These are phyloP conservation scores for Dasyornis broadbenti DNA, from an alignment of 2,113 vertebrate genomes.

Conservation along the genomic window DNA sequence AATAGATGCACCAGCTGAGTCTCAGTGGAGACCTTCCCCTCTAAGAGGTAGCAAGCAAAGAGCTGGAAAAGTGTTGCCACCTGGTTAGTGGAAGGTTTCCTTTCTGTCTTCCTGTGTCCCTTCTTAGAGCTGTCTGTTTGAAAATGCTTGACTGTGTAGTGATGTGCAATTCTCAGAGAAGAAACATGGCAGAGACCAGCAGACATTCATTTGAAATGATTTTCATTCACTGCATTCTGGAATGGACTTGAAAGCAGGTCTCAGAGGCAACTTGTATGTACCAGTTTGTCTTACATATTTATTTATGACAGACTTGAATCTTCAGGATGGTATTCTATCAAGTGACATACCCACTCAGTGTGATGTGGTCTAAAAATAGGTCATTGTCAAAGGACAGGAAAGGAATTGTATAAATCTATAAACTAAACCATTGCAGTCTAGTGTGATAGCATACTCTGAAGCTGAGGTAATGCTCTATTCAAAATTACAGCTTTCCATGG, in stretches of 20 bases:
- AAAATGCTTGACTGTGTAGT: background rate
- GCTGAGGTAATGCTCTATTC: background rate
- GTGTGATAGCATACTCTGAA: background rate
- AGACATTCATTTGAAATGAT: slow-evolving; percentile 72
- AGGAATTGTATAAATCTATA: background rate
- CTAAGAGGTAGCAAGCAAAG: background rate
- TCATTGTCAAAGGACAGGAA: slow-evolving; percentile 55
- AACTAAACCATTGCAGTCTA: background rate
- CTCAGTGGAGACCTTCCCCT: background rate
- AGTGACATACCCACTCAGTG: slow-evolving; percentile 62
- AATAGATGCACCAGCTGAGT: background rate
- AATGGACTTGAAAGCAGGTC: slow-evolving; percentile 72
- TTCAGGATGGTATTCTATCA: slow-evolving; percentile 70
- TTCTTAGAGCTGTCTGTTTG: slow-evolving; percentile 31
- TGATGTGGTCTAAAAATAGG: slow-evolving; percentile 64
- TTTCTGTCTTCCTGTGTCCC: background rate
- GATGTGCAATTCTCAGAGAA: slow-evolving; percentile 29
- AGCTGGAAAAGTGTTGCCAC: background rate
- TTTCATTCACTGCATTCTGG: slow-evolving; percentile 57
- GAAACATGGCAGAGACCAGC: slow-evolving; percentile 57
- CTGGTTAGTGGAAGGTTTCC: background rate
- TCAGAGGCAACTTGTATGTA: slow-evolving; percentile 69
- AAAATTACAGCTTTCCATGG: background rate
- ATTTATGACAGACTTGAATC: slow-evolving; percentile 66
- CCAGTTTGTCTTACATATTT: slow-evolving; percentile 64